Conservation (phyloP, 2,113 vertebrate species). For the Eurypyga helias region DNA sequence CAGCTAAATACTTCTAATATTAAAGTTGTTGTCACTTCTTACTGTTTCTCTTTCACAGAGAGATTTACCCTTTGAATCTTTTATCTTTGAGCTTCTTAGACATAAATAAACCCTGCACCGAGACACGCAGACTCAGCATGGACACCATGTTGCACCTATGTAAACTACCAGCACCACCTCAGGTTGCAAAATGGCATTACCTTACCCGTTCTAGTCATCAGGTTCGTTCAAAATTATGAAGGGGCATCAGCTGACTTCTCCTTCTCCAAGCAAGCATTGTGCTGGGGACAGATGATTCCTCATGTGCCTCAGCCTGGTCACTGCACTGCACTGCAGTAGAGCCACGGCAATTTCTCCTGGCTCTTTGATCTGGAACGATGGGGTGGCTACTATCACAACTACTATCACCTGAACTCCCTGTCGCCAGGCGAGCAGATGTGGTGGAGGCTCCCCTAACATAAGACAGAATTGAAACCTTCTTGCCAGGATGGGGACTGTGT, state of each 20-base stretch:
- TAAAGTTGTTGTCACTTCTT: neutral
- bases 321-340: neutral
- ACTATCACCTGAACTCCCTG: accelerated
- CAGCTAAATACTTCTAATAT: neutral
- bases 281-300: neutral
- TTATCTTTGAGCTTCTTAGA: neutral
- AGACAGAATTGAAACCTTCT: neutral
- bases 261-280: neutral
- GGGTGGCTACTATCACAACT: neutral
- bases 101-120: neutral
- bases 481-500: neutral
- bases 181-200: neutral
- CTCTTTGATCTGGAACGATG: neutral
- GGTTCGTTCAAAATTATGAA: neutral
- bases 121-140: neutral
- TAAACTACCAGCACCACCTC: neutral
- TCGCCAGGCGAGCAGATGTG: neutral
- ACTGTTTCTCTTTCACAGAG: neutral
- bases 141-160: neutral
- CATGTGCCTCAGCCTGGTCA: neutral
- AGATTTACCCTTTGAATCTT: neutral
- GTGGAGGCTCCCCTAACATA: neutral
- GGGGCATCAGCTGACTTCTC: neutral
- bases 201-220: neutral
- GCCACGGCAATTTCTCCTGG: neutral